Conservation (phyloP, 2,797 vertebrate species). For the Brachyrhaphis roseni region DNA sequence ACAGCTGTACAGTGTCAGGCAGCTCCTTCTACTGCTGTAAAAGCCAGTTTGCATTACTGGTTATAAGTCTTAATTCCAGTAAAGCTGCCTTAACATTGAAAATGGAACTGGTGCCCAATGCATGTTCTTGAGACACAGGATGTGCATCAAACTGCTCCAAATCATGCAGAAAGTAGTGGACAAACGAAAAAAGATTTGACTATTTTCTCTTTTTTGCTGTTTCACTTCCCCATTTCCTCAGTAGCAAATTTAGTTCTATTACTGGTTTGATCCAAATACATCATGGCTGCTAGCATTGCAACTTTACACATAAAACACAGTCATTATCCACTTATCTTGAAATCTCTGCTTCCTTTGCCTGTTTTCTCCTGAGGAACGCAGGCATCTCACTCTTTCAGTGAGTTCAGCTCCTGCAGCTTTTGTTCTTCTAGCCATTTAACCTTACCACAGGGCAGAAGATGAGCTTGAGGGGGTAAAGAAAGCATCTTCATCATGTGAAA, state of each 20-base stretch:
- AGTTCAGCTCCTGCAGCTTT: not conserved
- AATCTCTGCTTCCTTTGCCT: not conserved
- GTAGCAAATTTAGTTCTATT: not conserved
- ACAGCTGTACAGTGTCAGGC: not conserved
- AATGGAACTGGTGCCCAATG: not conserved
- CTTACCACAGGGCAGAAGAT: not conserved
- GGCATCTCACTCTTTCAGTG: not conserved
- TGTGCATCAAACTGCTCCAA: not conserved
- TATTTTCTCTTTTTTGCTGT: not conserved
- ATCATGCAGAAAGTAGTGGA: not conserved
- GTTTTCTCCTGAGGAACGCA: not conserved
- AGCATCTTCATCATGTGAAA: not conserved
- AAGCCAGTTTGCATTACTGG: not conserved
- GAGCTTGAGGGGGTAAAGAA: not conserved
- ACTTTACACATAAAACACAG: not conserved
- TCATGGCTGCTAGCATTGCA: not conserved
- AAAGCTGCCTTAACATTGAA: not conserved
- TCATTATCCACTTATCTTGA: not conserved
- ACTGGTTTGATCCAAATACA: not conserved
- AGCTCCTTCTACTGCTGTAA: not conserved
- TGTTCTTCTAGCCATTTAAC: not conserved
- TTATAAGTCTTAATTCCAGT: not conserved
- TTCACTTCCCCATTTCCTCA: not conserved
- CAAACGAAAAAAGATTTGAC: not conserved
- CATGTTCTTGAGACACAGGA: not conserved